Base-by-base conservation (phyloP, 2,797 vertebrate genomes). In the Syngnathus acus region DNA sequence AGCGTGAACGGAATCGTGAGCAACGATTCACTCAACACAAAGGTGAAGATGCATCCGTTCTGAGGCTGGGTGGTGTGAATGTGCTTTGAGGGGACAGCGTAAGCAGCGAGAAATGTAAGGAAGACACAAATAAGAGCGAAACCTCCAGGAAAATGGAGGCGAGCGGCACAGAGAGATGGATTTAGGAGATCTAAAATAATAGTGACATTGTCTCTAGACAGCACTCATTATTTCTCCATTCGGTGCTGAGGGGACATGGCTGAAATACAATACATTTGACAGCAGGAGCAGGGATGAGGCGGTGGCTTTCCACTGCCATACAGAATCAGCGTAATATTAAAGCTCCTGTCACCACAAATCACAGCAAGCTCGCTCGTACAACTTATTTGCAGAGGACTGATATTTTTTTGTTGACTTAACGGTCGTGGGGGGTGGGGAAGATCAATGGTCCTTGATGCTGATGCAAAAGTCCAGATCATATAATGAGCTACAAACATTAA, bases 191-290 rank as follows among this genome's bases (percentile, higher is more conserved):
- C 69, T 83, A 83, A 87, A 88, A 87, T 80, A 78, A 86, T 68
- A 85, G 81, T 87, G 87, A 84, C 86, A 84, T 80, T 81, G 82
- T 88, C 81, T 82, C 74, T 71, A 59, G 82, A 88, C 82, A 82
- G 78, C 79, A 77, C 74, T 87, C 83, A 82, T 87, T 89, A 87
- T 84, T 88, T 86, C 83, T 84, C 72, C 77, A 82, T 83, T 84
- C 82, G 77, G 74, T 65, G 73, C 74, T 83, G 83, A 73, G 71
- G 80, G 82, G 80, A 86, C 76, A 72, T 60, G 70, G 77, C 78
- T 86, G 82, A 85, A 85, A 86, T 85, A 86, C 80, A 86, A 82
- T 75, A 79, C 76, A 87, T 86, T 67, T 87, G 86, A 85, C 82
- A 85, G 82, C 42, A 68, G 75, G 73, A 84, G 82, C 73, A 62